A percentile compares a stretch with the other conserved stretches of the same genome.
Conservation (phyloP, 2,797 vertebrate species). For the Morelia viridis region DNA sequence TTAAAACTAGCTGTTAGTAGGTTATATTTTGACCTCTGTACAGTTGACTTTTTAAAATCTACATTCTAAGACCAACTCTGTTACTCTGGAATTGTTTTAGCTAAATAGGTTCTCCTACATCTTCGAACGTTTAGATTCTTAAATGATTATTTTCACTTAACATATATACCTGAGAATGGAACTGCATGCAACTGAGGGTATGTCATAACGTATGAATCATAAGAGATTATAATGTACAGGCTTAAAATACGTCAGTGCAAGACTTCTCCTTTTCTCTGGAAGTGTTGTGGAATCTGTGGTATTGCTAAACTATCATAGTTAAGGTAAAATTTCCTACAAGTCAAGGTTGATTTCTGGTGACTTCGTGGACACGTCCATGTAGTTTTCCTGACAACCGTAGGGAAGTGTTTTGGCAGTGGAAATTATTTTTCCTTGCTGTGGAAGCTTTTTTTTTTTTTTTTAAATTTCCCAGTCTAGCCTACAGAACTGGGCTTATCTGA, state of each 20-base stretch:
- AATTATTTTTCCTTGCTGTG: not conserved
- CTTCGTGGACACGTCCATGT: not conserved
- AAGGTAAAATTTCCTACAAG: not conserved
- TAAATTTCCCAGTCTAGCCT: not conserved
- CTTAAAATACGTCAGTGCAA: not conserved
- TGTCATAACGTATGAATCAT: not conserved
- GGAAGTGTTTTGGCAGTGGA: not conserved
- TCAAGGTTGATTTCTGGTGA: not conserved
- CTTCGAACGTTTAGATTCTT: not conserved
- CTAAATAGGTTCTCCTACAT: not conserved
- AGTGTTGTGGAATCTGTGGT: not conserved
- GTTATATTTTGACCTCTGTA: not conserved
- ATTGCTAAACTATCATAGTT: not conserved
- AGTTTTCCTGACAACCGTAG: not conserved
- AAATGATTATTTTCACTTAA: not conserved
- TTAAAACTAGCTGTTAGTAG: not conserved
- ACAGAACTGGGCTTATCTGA: not conserved
- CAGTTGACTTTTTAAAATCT: not conserved
- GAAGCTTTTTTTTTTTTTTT: not conserved
- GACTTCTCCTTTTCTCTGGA: slow-evolving; percentile 14
- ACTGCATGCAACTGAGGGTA: not conserved
- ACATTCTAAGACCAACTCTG: not conserved
- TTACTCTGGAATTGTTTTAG: slow-evolving; percentile 13
- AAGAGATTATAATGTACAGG: not conserved
- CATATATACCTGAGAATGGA: not conserved